Conservation (phyloP, 2,797 vertebrate species). For the Spinus pinus region DNA sequence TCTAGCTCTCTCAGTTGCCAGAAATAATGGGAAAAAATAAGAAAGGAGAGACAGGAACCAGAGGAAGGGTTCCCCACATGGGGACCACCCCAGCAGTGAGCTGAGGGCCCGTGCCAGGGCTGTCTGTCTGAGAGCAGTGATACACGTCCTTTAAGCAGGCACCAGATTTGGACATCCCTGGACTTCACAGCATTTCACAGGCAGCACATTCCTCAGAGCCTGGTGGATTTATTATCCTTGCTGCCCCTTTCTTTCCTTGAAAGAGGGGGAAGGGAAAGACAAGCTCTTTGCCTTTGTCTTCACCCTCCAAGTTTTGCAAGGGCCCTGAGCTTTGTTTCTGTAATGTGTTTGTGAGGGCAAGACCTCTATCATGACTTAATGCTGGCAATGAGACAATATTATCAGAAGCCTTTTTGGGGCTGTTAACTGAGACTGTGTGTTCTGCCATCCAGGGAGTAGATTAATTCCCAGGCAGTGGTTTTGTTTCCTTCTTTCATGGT, state of each 20-base stretch:
- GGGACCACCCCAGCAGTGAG: background rate
- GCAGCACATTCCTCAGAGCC: background rate
- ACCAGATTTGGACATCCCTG: background rate
- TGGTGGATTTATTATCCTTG: background rate
- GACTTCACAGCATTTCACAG: background rate
- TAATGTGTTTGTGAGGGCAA: background rate
- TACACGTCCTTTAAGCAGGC: background rate
- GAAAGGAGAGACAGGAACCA: rapidly evolving
- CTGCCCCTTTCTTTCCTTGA: background rate
- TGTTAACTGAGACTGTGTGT: background rate
- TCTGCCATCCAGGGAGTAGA: background rate
- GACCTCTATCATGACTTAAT: background rate
- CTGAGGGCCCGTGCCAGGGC: rapidly evolving
- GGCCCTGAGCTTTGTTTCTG: background rate
- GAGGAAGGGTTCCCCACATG: rapidly evolving
- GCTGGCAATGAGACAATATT: background rate
- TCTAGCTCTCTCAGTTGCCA: background rate
- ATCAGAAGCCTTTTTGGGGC: background rate
- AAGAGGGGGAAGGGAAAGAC: background rate
- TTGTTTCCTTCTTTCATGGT: background rate
- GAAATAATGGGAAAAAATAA: background rate
- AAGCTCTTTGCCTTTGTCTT: background rate
- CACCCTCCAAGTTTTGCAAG: background rate
- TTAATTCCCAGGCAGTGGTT: background rate
- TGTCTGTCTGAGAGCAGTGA: background rate